Evolutionary conservation across 2,888 invertebrate genomes (phyloP).

Genomic region (Helicoverpa assulta): DNA sequence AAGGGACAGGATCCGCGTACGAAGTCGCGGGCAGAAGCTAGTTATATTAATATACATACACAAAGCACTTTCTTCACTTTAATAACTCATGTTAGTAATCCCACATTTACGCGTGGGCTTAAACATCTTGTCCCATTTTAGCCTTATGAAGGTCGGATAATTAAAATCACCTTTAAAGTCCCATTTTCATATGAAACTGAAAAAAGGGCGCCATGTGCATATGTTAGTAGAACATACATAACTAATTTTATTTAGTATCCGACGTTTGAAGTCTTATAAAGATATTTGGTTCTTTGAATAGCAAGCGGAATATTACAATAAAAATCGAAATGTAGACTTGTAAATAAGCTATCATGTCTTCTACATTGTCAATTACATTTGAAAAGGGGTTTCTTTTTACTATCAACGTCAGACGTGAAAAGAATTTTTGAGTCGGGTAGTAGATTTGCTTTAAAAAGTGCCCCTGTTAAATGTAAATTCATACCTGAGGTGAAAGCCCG

Average conservation of each 20-base stretch:
- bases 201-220: constrained; percentile 47
- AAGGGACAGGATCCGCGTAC: no score
- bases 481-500: constrained; percentile 25
- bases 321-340: constrained; percentile 54
- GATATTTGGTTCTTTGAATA: constrained; percentile 53
- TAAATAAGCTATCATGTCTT: constrained; percentile 61
- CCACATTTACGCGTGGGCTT: constrained; percentile 48
- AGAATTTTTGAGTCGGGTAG: constrained; percentile 52
- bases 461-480: constrained; percentile 45
- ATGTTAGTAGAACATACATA: constrained; percentile 35
- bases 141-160: constrained; percentile 49
- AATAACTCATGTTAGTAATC: constrained; percentile 41
- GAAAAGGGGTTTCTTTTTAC: constrained; percentile 62
- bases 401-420: constrained; percentile 60
- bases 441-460: constrained; percentile 50
- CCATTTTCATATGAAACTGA: constrained; percentile 32
- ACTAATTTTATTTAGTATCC: constrained; percentile 31
- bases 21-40: no score
- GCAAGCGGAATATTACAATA: constrained; percentile 39
- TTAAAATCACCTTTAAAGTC: constrained; percentile 47
- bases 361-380: constrained; percentile 62
- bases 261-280: constrained; percentile 32
- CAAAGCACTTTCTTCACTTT: constrained; percentile 29
- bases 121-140: constrained; percentile 60
- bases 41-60: constrained; percentile 27